phyloP scores from a whole-genome alignment of 2,888 invertebrate genomes.

The Mesorhabditis spiculigera region DNA sequence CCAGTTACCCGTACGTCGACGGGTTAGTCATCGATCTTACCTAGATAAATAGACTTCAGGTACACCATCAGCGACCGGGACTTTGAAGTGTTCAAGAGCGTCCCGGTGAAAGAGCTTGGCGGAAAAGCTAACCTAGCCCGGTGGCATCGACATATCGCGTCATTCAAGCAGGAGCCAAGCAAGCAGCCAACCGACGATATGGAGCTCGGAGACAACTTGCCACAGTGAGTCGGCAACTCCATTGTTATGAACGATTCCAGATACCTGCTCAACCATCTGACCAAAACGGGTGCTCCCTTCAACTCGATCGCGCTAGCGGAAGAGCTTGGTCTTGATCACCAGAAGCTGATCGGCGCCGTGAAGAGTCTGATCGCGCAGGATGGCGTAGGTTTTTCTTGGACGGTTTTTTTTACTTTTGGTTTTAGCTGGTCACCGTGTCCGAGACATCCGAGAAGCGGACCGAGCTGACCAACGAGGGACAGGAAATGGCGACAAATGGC shows the following conservation, averaged over 20 bases:
- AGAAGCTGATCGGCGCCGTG: slow-evolving; percentile 83
- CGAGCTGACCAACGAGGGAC: slow-evolving; percentile 84
- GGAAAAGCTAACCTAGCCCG: not conserved
- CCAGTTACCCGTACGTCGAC: not conserved
- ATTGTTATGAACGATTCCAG: slow-evolving; percentile 8
- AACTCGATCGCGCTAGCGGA: slow-evolving; percentile 57
- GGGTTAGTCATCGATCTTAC: too few relatives aligned
- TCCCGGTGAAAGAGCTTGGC: not conserved
- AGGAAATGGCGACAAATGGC: slow-evolving; percentile 66
- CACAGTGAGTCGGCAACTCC: too few relatives aligned
- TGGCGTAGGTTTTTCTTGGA: slow-evolving; percentile 25
- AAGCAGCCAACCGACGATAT: not conserved
- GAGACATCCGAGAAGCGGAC: slow-evolving; percentile 72
- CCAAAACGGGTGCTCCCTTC: slow-evolving; percentile 12
- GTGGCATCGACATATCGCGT: slow-evolving; percentile 5
- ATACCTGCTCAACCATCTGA: slow-evolving; percentile 11
- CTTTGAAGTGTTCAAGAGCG: not conserved
- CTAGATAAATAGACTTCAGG: too few relatives aligned
- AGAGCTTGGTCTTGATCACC: slow-evolving; percentile 72
- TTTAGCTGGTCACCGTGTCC: slow-evolving; percentile 71
- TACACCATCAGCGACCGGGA: not conserved
- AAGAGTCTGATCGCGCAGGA: slow-evolving; percentile 78
- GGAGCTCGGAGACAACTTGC: too few relatives aligned
- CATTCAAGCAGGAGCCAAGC: not conserved
- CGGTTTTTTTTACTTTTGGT: slow-evolving; percentile 7